Conservation (phyloP, 1,140 invertebrate genomes). For the Aphidius gifuensis region DNA sequence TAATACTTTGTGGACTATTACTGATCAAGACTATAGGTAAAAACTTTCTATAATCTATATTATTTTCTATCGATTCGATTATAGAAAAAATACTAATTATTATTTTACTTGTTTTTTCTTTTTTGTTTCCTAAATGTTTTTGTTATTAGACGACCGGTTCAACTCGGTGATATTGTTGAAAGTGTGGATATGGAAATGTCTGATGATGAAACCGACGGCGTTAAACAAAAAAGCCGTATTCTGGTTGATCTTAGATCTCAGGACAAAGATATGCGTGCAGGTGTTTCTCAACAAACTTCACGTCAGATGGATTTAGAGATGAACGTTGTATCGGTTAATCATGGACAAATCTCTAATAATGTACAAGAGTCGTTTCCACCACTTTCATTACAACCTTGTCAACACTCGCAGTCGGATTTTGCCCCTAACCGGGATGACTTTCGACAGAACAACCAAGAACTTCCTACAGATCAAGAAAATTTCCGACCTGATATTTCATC, state of each 20-base stretch:
- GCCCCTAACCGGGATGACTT: slow-evolving; percentile 30
- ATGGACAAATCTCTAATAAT: slow-evolving; percentile 28
- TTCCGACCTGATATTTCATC: slow-evolving; percentile 35
- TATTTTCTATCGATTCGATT: slow-evolving; percentile 1
- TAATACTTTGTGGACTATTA: slow-evolving; percentile 44
- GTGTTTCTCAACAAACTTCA: slow-evolving; percentile 17
- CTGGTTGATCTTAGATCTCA: slow-evolving; percentile 49
- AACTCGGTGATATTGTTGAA: slow-evolving; percentile 61
- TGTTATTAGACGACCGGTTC: slow-evolving; percentile 46
- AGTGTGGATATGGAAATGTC: slow-evolving; percentile 72
- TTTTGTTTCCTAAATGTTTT: neutral
- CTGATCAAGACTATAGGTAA: slow-evolving; percentile 52
- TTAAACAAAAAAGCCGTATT: slow-evolving; percentile 45
- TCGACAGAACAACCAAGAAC: slow-evolving; percentile 36
- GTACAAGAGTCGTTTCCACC: slow-evolving; percentile 33
- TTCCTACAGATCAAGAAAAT: slow-evolving; percentile 36
- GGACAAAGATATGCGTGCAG: slow-evolving; percentile 45
- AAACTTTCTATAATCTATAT: slow-evolving; percentile 16
- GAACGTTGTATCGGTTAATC: slow-evolving; percentile 41
- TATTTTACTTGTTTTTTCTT: slow-evolving; percentile 4
- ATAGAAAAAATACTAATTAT: slow-evolving; percentile 15
- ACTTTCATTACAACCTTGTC: slow-evolving; percentile 39
- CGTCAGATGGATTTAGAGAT: slow-evolving; percentile 48
- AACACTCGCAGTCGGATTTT: slow-evolving; percentile 31
- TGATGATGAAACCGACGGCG: slow-evolving; percentile 60